A percentile compares a stretch with the other conserved stretches of the same genome.
Conservation (phyloP, 1,140 invertebrate genomes). For the Armadillidium nasatum region DNA sequence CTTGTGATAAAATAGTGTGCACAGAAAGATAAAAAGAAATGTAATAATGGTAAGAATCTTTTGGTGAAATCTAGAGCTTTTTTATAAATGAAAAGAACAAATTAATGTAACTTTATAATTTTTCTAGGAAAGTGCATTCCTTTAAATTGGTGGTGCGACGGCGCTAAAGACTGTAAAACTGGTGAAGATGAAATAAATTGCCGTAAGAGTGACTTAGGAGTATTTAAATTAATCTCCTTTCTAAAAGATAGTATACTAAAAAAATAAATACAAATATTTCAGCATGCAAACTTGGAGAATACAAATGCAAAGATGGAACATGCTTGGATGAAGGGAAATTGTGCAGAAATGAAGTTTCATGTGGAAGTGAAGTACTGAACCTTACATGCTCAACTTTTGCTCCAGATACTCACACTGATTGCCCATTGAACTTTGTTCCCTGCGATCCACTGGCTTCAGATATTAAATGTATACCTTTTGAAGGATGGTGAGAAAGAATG, state of each 20-base stretch:
- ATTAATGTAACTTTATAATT: neutral
- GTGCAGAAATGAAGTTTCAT: neutral
- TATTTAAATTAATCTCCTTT: no score
- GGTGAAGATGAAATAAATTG: neutral
- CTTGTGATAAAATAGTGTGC: neutral
- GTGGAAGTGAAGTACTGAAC: neutral
- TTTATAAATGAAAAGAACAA: neutral
- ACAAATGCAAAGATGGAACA: neutral
- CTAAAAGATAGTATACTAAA: no score
- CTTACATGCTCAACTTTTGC: neutral
- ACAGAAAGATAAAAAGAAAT: neutral
- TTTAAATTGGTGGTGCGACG: neutral
- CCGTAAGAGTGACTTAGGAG: neutral
- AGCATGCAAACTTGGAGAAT: neutral
- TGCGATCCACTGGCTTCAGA: neutral
- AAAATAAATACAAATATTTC: no score
- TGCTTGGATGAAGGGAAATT: neutral
- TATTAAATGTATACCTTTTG: neutral
- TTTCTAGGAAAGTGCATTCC: neutral
- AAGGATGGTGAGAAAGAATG: neutral
- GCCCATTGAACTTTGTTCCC: neutral
- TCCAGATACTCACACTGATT: neutral
- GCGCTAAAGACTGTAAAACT: neutral
- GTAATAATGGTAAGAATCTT: neutral
- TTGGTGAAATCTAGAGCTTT: neutral